Evolutionary conservation across 2,888 invertebrate genomes (phyloP), one percentile per base, ranked within the genome.

Genomic region (Thera obeliscata): DNA sequence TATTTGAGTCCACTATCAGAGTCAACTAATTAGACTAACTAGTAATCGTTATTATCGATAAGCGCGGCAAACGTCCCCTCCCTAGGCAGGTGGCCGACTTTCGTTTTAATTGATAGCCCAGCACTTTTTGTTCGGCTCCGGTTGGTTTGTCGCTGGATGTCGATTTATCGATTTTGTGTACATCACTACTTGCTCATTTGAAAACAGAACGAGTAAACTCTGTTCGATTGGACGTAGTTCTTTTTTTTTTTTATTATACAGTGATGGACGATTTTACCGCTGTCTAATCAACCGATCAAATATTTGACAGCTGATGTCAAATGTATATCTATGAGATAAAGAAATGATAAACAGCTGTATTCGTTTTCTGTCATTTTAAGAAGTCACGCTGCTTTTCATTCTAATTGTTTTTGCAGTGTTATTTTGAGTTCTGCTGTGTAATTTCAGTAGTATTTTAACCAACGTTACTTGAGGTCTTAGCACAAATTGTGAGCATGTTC

Each of bases 71-170:
- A 48, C 63, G 48, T 22, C 74, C 66, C 83, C 71, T 73, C 81
- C 72, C 83, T 81, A 79, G 65, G 59, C 74, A 76, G 77, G 76
- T 76, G 74, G 76, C 76, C 74, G 79, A 78, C 78, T 79, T 77
- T 77, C 76, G 60, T 78, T 83, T 81, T 84, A 84, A 84, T 84
- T 84, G 85, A 84, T 78, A 78, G 75, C 67, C 56, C 50, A 52
- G 43, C 66, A 66, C 63, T 64, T 57, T 66, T 66, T 66, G 61
- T 56, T 56, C 54, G 69, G 58, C 49, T 75, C 71, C 74, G 71
- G 72, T 78, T 66, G 76, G 77, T 73, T 73, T 67, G 67, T 68
- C 69, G 64, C 69, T 66, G 72, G 74, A 73, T 78, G 78, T 67
- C 65, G 71, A 75, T 78, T 78, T 79, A 80, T 77, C 74, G 78